Conservation (phyloP, 2,797 vertebrate genomes). For the Tragelaphus oryx region DNA sequence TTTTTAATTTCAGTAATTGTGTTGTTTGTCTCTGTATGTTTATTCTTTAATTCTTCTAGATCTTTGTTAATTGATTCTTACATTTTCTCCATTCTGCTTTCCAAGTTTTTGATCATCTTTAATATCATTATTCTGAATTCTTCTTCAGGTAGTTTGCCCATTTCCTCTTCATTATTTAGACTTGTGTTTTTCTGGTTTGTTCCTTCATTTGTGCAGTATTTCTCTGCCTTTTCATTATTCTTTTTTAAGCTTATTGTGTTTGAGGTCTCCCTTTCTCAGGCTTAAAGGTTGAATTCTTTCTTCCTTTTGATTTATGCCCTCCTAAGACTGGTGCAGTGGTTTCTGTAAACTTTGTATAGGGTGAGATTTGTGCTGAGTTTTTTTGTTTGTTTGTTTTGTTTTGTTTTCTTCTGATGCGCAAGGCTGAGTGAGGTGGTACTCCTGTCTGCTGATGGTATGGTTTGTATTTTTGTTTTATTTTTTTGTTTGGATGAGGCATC, state of each 20-base stretch:
- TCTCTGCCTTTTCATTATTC: not conserved
- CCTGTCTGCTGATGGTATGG: not conserved
- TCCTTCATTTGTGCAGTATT: not conserved
- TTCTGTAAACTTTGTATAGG: not conserved
- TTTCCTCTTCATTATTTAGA: not conserved
- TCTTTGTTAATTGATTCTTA: not conserved
- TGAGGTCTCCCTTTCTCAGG: not conserved
- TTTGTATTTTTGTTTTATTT: not conserved
- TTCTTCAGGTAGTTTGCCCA: not conserved
- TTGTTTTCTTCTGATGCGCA: not conserved
- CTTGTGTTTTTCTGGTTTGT: not conserved
- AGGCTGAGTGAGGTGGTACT: not conserved
- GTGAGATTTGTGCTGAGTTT: not conserved
- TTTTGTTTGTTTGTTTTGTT: too few species aligned
- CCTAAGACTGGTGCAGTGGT: not conserved
- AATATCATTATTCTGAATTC: not conserved
- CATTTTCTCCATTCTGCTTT: not conserved
- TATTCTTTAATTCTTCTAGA: not conserved
- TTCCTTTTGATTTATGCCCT: not conserved
- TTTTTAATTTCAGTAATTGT: not conserved
- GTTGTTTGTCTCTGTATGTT: not conserved
- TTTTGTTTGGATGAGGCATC: not conserved
- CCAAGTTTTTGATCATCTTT: not conserved
- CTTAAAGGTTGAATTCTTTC: not conserved
- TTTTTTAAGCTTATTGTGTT: not conserved